Base-by-base conservation (phyloP, 2,113 vertebrate species). In the Melanostigma gelatinosum region DNA sequence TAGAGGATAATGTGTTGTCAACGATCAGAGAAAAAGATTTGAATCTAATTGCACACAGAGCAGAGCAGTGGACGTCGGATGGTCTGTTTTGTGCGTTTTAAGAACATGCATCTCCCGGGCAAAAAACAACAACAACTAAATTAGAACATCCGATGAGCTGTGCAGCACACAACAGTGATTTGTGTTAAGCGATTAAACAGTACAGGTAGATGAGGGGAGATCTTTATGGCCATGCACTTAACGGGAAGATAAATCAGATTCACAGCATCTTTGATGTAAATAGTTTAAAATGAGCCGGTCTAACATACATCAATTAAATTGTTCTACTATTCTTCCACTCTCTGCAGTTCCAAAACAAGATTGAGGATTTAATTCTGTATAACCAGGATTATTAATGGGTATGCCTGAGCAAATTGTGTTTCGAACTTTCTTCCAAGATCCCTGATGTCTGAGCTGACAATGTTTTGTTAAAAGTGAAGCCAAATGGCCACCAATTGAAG, bases 21-120 rank as follows among this genome's bases (percentile, higher is more conserved):
- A 87, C 81, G 69, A 91, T 92, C 90, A 92, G 69, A 91, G 87
- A 85, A 79, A 62, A 83, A 73, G 77, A 90, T 91, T 85, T 90
- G 87, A 90, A 90, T 86, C 76, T 91, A 93, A 94, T 94, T 92
- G 92, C 72, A 85, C 77, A 68, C 80, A 75, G 38, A 58, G 66
- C 78, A 73, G 61, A 84, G 70, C 50, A 84, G 63, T 77, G 77
- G 66, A 74, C 68, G 61, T 66, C 22, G 61, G 67, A 78, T 50
- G 52, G n/a, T 72, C 46, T 81, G 72, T 78, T 77, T 65, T 55
- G 52, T 68, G 36, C 46, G 60, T 75, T 67, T 67, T 72, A 27
- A 85, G 78, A 65, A 74, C 55, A 60, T 66, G 71, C n/a, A 4
- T 34, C 58, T 32, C 77, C 22, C 8, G 1, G 18, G 7, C 3